Conservation (phyloP, 2,797 vertebrate genomes). For the Megalops cyprinoides region DNA sequence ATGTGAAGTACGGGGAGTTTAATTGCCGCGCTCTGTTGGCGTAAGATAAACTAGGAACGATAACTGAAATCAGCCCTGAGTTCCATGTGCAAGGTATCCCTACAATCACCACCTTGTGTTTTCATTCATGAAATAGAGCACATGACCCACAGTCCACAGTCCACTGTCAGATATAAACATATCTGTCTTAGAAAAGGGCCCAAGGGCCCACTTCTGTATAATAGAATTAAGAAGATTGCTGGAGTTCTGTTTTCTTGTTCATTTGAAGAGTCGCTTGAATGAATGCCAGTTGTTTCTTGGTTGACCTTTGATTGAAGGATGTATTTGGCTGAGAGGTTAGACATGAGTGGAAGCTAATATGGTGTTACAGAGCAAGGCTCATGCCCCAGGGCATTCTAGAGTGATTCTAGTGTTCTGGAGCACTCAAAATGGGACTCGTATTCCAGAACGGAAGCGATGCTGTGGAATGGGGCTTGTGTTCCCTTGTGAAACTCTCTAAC, state of each 20-base stretch:
- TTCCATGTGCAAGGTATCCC: not conserved
- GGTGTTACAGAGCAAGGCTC: not conserved
- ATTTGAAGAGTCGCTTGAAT: not conserved
- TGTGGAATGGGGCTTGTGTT: not conserved
- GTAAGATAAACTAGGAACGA: not conserved
- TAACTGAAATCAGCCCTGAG: too few species aligned
- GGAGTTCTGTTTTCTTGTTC: not conserved
- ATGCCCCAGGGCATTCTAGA: not conserved
- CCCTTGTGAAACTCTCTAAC: too few species aligned
- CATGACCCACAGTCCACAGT: not conserved
- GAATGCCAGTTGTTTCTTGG: not conserved
- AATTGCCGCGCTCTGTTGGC: not conserved
- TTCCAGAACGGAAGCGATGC: not conserved
- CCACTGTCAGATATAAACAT: not conserved
- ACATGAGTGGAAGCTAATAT: not conserved
- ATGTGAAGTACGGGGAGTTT: not conserved
- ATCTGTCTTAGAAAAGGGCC: not conserved
- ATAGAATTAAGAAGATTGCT: not conserved
- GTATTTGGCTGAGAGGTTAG: too few species aligned
- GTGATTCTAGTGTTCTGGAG: not conserved
- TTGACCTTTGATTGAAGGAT: not conserved
- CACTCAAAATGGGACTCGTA: not conserved
- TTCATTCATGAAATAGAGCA: conserved; percentile 2
- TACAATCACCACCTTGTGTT: not conserved
- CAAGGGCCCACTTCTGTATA: not conserved